These are phyloP conservation scores for Eucera pruinosa DNA, from an alignment of 2,888 invertebrate genomes.

Conservation along the genomic window DNA sequence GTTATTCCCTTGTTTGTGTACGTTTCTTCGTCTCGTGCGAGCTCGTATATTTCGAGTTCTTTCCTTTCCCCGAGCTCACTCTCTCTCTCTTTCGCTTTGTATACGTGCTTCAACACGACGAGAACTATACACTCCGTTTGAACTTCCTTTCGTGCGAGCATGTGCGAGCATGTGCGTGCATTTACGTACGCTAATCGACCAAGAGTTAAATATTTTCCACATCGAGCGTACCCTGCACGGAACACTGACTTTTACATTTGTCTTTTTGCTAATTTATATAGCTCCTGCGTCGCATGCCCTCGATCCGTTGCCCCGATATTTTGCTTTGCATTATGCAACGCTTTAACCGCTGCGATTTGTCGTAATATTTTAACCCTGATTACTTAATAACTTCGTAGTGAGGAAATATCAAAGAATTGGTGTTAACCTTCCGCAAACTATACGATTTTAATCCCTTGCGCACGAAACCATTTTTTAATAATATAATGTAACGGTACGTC, in stretches of 20 bases:
- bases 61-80: constrained; percentile 8
- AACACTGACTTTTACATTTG: background rate
- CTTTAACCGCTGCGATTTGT: background rate
- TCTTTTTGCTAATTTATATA: background rate
- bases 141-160: constrained; percentile 8
- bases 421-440: too few relatives aligned
- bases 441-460: too few relatives aligned
- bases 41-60: constrained; percentile 17
- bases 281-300: background rate
- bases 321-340: background rate
- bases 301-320: constrained; percentile 7
- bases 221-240: constrained; percentile 10
- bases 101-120: constrained; percentile 22
- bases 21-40: constrained; percentile 8
- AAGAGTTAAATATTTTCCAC: constrained; percentile 13
- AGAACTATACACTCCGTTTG: constrained; percentile 4
- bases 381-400: too few relatives aligned
- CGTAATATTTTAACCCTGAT: background rate
- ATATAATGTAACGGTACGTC: too few relatives aligned
- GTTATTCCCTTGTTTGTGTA: constrained; percentile 12
- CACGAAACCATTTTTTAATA: too few relatives aligned
- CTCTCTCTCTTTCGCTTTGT: background rate
- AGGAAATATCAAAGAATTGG: background rate
- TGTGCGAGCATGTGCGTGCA: constrained; percentile 34
- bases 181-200: constrained; percentile 21